Conservation (phyloP, 2,797 vertebrate species). For the Gymnocypris eckloni region DNA sequence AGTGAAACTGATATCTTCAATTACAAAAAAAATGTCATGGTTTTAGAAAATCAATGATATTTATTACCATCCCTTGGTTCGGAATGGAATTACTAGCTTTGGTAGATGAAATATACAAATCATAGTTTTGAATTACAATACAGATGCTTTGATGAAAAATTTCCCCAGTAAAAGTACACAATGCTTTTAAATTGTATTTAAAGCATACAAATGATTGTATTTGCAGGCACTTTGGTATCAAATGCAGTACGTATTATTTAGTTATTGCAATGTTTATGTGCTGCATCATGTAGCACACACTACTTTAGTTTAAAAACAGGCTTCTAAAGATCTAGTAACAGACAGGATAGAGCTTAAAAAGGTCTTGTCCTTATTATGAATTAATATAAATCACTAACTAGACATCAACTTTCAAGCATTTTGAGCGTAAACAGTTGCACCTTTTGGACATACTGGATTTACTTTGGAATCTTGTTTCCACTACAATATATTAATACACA, state of each 20-base stretch:
- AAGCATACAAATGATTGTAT: not conserved
- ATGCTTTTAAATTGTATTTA: not conserved
- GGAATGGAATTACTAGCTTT: conserved; percentile 39
- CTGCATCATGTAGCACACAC: not conserved
- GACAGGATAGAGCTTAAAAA: not conserved
- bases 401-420: not conserved
- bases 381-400: not conserved
- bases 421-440: not conserved
- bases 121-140: not conserved
- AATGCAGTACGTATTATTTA: not conserved
- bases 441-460: not conserved
- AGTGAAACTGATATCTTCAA: conserved; percentile 40
- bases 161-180: not conserved
- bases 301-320: not conserved
- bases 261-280: not conserved
- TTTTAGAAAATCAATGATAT: conserved; percentile 55
- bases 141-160: not conserved
- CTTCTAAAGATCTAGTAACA: not conserved
- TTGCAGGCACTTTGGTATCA: not conserved
- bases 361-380: not conserved
- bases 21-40: conserved; percentile 45
- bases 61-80: conserved; percentile 29
- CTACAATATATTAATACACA: not conserved
- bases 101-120: conserved; percentile 52
- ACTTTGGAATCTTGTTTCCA: not conserved